These are phyloP conservation scores for Ispidina lecontei DNA, from an alignment of 2,797 vertebrate genomes.

Conservation along the genomic window DNA sequence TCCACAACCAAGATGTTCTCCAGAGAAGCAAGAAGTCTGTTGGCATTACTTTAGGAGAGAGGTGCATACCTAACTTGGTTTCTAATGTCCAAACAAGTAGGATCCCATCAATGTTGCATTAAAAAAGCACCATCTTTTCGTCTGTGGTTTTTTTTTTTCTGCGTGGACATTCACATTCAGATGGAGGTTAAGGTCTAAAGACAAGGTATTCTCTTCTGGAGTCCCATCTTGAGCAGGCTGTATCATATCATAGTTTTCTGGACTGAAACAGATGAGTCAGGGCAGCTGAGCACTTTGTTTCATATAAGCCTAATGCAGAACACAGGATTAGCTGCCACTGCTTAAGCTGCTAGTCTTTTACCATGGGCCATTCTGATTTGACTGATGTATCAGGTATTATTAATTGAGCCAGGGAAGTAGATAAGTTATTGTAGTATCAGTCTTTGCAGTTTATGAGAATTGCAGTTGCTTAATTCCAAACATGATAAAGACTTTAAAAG, in stretches of 20 bases:
- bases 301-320: neutral
- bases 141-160: neutral
- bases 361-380: neutral
- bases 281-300: accelerated
- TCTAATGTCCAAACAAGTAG: neutral
- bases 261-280: neutral
- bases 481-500: slow-evolving; percentile 38
- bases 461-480: slow-evolving; percentile 24
- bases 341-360: neutral
- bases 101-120: neutral
- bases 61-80: neutral
- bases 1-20: neutral
- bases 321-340: neutral
- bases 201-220: neutral
- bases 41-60: neutral
- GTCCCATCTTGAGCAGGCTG: neutral
- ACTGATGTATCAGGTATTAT: slow-evolving; percentile 8
- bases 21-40: neutral
- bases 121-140: neutral
- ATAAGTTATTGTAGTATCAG: neutral
- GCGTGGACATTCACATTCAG: neutral
- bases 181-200: neutral
- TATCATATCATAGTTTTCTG: neutral
- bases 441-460: slow-evolving; percentile 2
- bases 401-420: neutral